Evolutionary conservation across 2,888 invertebrate species (phyloP).

Genomic region (Pachymerium ferrugineum): DNA sequence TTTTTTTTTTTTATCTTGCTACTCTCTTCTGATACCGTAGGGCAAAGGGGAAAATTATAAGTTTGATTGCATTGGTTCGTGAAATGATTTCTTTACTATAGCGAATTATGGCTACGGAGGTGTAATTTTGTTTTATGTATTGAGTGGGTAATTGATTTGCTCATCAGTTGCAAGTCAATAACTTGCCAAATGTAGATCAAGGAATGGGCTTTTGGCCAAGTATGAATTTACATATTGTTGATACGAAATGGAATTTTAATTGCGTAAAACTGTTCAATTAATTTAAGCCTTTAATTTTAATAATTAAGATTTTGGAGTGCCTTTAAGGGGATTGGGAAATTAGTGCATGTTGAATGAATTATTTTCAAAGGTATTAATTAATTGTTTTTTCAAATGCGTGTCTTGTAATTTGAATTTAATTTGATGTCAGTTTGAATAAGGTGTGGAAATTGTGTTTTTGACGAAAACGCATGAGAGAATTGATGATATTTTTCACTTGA

Average conservation of each 20-base stretch:
- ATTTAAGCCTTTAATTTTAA: neutral
- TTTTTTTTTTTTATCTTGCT: neutral
- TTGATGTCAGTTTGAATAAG: neutral
- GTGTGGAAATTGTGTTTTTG: neutral
- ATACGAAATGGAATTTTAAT: neutral
- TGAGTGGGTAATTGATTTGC: neutral
- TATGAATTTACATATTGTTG: neutral
- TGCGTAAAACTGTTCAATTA: slow-evolving; percentile 5
- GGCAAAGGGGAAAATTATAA: neutral
- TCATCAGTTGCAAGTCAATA: slow-evolving; percentile 5
- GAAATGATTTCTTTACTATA: neutral
- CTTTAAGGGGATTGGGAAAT: neutral
- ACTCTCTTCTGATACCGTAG: neutral
- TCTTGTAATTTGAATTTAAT: neutral
- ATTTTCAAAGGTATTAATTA: neutral
- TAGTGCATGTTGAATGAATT: slow-evolving; percentile 5
- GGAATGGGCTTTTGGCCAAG: slow-evolving; percentile 8
- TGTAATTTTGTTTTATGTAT: neutral
- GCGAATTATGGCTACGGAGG: too few relatives aligned
- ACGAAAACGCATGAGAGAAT: too few relatives aligned
- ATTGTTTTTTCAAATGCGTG: neutral
- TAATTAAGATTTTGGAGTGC: neutral
- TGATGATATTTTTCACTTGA: neutral
- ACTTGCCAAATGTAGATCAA: neutral
- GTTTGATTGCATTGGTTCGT: neutral